phyloP scores from a whole-genome alignment of 2,113 vertebrate genomes.

The Coptodon bakossiorum region DNA sequence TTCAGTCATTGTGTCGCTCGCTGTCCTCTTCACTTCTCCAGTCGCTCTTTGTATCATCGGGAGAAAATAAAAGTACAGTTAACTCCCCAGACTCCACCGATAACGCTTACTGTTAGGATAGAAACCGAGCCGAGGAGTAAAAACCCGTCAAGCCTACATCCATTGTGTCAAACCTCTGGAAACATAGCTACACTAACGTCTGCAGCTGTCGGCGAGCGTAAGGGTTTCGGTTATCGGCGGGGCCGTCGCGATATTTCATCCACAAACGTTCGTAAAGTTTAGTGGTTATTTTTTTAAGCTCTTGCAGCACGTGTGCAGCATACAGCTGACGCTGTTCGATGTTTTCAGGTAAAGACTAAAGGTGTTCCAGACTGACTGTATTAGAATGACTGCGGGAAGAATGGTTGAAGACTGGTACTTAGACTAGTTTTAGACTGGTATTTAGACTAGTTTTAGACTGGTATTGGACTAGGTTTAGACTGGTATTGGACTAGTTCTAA shows the following conservation, averaged over 20 bases:
- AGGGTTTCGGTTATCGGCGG: neutral
- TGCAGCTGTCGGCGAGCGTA: neutral
- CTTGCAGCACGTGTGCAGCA: neutral
- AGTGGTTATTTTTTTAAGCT: neutral
- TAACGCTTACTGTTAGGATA: neutral
- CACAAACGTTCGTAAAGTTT: accelerated
- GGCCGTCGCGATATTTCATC: neutral
- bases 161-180: neutral
- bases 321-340: neutral
- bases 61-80: neutral
- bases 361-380: neutral
- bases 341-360: neutral
- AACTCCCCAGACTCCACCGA: neutral
- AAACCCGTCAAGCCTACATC: neutral
- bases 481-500: accelerated
- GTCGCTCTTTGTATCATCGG: neutral
- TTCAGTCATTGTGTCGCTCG: neutral
- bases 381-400: accelerated
- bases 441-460: neutral
- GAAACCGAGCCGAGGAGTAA: neutral
- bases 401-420: neutral
- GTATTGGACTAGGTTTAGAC: accelerated
- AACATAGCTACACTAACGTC: neutral
- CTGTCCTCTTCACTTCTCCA: neutral
- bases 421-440: neutral